Percentiles rank a stretch among this genome's conserved stretches.
Conservation (phyloP, 2,797 vertebrate genomes). For the Etheostoma nigrum region DNA sequence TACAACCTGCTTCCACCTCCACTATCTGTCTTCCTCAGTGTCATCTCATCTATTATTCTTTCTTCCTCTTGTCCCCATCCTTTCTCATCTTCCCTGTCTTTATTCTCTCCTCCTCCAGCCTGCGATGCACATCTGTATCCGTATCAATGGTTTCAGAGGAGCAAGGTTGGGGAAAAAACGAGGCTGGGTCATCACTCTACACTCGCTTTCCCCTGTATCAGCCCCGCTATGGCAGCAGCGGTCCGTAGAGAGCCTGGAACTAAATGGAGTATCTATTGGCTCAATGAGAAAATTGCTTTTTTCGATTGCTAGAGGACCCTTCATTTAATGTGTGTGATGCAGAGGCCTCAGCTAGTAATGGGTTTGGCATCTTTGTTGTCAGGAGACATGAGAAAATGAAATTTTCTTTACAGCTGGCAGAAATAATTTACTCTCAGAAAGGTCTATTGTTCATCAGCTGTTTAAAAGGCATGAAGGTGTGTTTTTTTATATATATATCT, state of each 20-base stretch:
- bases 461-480: slow-evolving; percentile 58
- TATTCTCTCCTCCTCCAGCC: slow-evolving; percentile 33
- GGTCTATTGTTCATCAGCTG: slow-evolving; percentile 67
- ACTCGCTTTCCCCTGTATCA: slow-evolving; percentile 65
- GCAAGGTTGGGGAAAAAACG: slow-evolving; percentile 59
- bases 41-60: slow-evolving; percentile 51
- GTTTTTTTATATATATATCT: slow-evolving; percentile 24
- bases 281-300: slow-evolving; percentile 87
- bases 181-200: slow-evolving; percentile 79
- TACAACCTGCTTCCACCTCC: slow-evolving; percentile 30
- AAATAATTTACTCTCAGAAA: slow-evolving; percentile 77
- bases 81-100: slow-evolving; percentile 41
- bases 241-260: slow-evolving; percentile 78
- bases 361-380: slow-evolving; percentile 80
- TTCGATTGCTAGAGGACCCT: slow-evolving; percentile 83
- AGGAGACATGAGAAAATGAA: slow-evolving; percentile 81
- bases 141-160: slow-evolving; percentile 68
- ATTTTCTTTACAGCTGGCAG: slow-evolving; percentile 74
- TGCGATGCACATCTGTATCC: slow-evolving; percentile 48
- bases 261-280: slow-evolving; percentile 86
- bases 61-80: slow-evolving; percentile 39
- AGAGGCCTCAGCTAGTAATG: slow-evolving; percentile 77
- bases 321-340: slow-evolving; percentile 82
- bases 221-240: slow-evolving; percentile 62
- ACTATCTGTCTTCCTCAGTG: slow-evolving; percentile 19